Base-by-base conservation (phyloP, 1,140 invertebrate species). In the Drosophila ohnishii region DNA sequence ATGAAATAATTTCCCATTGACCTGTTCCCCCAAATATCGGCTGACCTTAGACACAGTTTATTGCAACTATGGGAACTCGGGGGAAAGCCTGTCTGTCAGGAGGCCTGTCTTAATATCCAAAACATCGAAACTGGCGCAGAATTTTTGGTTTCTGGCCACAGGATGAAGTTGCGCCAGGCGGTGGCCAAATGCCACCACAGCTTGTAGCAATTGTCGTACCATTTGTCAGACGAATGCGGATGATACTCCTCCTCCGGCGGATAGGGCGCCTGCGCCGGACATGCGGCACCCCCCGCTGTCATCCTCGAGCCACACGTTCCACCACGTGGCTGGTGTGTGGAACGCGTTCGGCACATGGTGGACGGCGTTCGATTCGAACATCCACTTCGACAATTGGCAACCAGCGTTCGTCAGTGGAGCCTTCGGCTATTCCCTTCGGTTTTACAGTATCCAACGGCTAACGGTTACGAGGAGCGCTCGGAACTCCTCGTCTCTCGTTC, bases 191-290 rank as follows among this genome's bases (percentile, higher is more conserved):
- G 87, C 87, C 87, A 90, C 87, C 87, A 84, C 87, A 90, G 87
- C 87, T 83, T 87, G 82, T 90, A 91, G 81, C 83, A 90, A 84
- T 91, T 91, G 90, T 91, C 90, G 87, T 90, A 91, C 90, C 90
- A 91, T 91, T 91, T 91, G 90, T 91, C 90, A 91, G 85, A 73
- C 59, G 73, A 73, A 76, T 66, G 61, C 62, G 61, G 63, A 56
- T 47, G 73, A 91, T 79, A 91, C 90, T 91, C 90, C 90, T 91
- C 90, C 90, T 83, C 82, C 90, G 70, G 32, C 7, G 13, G 14
- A 19, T 35, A 76, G n/a, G 76, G 84, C 90, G 90, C 90, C 83
- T 90, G 89, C 87, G 85, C 84, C 66, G 16, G 28, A 4, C 10
- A 11, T 8, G 16, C 40, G 5, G 3, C 69, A 42, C 35, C 80